These are phyloP conservation scores for Eledona agricola DNA, from an alignment of 2,888 invertebrate species.

Conservation along the genomic window DNA sequence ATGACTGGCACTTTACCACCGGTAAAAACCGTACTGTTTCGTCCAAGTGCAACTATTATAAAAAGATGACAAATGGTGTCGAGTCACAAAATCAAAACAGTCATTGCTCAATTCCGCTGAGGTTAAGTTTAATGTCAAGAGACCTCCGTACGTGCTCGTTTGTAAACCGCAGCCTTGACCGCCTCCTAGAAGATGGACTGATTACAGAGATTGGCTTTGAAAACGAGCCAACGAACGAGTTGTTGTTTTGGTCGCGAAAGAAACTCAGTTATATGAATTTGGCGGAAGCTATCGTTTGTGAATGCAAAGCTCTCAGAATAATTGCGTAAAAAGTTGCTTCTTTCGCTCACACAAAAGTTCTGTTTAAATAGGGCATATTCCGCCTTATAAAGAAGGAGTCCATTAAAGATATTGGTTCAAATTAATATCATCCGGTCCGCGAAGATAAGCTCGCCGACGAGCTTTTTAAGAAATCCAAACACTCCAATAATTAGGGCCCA, in stretches of 20 bases:
- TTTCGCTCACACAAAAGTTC: conserved; percentile 7
- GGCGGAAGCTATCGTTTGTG: background rate
- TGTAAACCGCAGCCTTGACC: conserved; percentile 44
- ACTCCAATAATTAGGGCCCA: conserved; percentile 19
- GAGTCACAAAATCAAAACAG: conserved; percentile 51
- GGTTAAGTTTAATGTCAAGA: conserved; percentile 50
- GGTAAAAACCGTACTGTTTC: conserved; percentile 30
- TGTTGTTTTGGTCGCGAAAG: too few species aligned
- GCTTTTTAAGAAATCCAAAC: conserved; percentile 11
- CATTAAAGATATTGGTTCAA: conserved; percentile 32
- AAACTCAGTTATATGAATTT: too few species aligned
- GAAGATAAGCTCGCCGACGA: conserved; percentile 14
- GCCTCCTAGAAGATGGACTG: conserved; percentile 32
- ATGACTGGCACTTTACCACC: conserved; percentile 36
- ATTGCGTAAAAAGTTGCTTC: conserved; percentile 19
- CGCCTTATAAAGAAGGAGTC: conserved; percentile 27
- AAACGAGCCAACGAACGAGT: background rate
- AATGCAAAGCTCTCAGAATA: conserved; percentile 11
- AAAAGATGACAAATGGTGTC: conserved; percentile 51
- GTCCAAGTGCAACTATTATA: conserved; percentile 31
- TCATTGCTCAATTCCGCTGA: conserved; percentile 50
- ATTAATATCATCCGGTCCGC: conserved; percentile 20
- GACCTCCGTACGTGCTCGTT: conserved; percentile 39
- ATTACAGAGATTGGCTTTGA: conserved; percentile 6
- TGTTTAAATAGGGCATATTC: conserved; percentile 17